Conservation (phyloP, 2,888 invertebrate species). For the Amphimallon solstitiale region DNA sequence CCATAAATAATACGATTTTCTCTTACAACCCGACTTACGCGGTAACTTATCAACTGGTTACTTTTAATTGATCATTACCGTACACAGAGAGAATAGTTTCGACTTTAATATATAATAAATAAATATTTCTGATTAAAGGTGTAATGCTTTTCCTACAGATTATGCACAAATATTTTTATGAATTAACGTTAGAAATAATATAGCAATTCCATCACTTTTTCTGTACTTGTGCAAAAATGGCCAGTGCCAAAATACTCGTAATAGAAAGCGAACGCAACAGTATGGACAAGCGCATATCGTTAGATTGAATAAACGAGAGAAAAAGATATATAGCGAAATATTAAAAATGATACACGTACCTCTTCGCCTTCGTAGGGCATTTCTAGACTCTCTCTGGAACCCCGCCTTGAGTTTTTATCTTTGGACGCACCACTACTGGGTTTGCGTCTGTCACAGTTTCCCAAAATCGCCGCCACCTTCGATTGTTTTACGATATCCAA, state of each 20-base stretch:
- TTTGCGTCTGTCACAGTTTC: constrained; percentile 66
- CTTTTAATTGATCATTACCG: too few species aligned
- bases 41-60: too few species aligned
- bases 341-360: constrained; percentile 63
- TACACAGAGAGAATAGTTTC: too few species aligned
- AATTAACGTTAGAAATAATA: too few species aligned
- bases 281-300: neutral
- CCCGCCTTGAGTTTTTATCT: constrained; percentile 74
- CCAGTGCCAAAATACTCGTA: neutral
- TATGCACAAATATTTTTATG: too few species aligned
- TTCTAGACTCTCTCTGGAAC: constrained; percentile 78
- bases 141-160: too few species aligned
- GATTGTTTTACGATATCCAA: constrained; percentile 94
- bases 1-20: too few species aligned
- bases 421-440: constrained; percentile 51
- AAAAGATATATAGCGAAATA: constrained; percentile 45
- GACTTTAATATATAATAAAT: too few species aligned
- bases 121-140: too few species aligned
- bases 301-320: constrained; percentile 33
- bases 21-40: too few species aligned
- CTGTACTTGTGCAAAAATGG: neutral
- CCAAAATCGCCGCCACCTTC: constrained; percentile 80
- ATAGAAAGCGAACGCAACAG: neutral
- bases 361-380: constrained; percentile 80
- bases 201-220: too few species aligned